A percentile compares a stretch with the other conserved stretches of the same genome.
phyloP scores from a whole-genome alignment of 2,888 invertebrate species.

The Mactromeris polynyma region DNA sequence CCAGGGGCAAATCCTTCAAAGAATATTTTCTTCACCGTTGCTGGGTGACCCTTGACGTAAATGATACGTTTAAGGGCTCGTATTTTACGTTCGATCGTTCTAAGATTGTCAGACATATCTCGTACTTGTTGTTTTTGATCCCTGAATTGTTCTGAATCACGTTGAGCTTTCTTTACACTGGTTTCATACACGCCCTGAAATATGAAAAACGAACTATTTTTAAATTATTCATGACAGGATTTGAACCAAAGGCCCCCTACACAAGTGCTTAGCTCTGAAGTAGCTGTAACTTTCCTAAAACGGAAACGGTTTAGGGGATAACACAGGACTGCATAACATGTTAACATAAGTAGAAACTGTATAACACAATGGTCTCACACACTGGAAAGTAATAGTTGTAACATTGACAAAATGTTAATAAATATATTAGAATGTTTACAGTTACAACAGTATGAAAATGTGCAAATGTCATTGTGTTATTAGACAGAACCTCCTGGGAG shows the following conservation, averaged over 20 bases:
- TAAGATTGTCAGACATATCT: conserved; percentile 42
- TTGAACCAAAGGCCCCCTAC: too few relatives aligned
- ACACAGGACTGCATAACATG: too few relatives aligned
- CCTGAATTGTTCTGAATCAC: conserved; percentile 42
- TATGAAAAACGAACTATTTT: too few relatives aligned
- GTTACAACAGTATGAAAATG: neutral
- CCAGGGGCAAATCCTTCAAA: conserved; percentile 79
- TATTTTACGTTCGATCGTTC: conserved; percentile 71
- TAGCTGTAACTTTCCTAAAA: too few relatives aligned
- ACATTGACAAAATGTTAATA: too few relatives aligned
- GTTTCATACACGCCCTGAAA: conserved; percentile 61
- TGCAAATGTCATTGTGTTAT: neutral
- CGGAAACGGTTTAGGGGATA: too few relatives aligned
- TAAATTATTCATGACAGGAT: too few relatives aligned
- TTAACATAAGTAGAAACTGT: too few relatives aligned
- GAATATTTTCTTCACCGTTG: conserved; percentile 82
- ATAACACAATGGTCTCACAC: too few relatives aligned
- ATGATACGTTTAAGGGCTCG: conserved; percentile 77
- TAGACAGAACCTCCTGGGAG: neutral
- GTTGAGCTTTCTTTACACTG: conserved; percentile 50
- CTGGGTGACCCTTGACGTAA: conserved; percentile 80
- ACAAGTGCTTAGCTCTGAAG: too few relatives aligned
- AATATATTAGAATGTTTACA: too few relatives aligned
- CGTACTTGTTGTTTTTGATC: conserved; percentile 49
- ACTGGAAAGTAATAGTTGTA: too few relatives aligned